These are phyloP conservation scores for Gymnopithys bicolor DNA, from an alignment of 2,797 vertebrate genomes.

Conservation along the genomic window DNA sequence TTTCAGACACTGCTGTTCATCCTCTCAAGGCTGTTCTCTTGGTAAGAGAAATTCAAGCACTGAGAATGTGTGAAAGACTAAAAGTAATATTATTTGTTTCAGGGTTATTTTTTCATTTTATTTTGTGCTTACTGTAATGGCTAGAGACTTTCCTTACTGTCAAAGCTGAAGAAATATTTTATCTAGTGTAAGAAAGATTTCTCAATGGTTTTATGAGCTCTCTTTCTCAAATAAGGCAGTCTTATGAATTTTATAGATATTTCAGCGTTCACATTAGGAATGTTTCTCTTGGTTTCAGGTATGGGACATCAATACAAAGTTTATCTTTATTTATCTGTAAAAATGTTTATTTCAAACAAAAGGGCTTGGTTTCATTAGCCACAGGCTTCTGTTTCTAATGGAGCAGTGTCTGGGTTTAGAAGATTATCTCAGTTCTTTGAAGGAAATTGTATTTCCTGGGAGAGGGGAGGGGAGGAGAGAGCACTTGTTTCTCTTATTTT, in stretches of 20 bases:
- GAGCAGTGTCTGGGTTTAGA: background rate
- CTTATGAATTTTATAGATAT: background rate
- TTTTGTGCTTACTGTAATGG: background rate
- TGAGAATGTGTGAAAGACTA: slow-evolving; percentile 24
- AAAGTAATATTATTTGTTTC: slow-evolving; percentile 37
- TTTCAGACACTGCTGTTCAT: slow-evolving; percentile 61
- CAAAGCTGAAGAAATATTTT: background rate
- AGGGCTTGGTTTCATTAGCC: fast-evolving
- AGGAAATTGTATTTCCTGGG: too few species aligned
- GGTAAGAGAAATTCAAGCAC: background rate
- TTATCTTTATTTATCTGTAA: background rate
- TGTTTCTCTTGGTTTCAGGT: background rate
- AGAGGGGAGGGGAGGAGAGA: background rate
- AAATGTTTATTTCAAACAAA: background rate
- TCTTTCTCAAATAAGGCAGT: background rate
- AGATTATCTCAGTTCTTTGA: background rate
- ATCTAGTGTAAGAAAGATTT: background rate
- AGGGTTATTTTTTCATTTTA: background rate
- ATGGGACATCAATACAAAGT: background rate
- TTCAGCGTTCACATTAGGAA: background rate
- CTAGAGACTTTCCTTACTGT: background rate
- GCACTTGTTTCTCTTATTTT: background rate
- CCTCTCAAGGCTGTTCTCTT: slow-evolving; percentile 28
- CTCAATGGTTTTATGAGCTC: background rate
- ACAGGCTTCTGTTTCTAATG: background rate